These are phyloP conservation scores for Pristionchus mayeri DNA, from an alignment of 2,888 invertebrate genomes.

Conservation along the genomic window DNA sequence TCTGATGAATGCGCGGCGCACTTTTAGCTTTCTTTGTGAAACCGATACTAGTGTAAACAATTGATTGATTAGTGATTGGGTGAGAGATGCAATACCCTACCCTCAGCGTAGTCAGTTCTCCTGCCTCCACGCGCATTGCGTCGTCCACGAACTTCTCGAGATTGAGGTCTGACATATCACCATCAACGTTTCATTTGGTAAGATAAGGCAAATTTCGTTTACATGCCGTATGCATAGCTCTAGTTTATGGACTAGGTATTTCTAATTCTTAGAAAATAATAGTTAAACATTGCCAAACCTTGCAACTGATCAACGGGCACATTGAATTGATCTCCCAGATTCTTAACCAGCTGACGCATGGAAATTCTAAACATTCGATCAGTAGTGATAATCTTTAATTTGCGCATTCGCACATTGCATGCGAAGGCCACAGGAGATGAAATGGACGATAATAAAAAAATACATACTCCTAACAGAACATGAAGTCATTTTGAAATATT, in stretches of 20 bases:
- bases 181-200: neutral
- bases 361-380: constrained; percentile 61
- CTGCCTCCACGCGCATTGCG: constrained; percentile 74
- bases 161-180: constrained; percentile 58
- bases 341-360: constrained; percentile 73
- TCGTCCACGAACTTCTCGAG: constrained; percentile 74
- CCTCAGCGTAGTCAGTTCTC: constrained; percentile 72
- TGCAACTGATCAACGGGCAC: constrained; percentile 60
- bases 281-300: neutral
- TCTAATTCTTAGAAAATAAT: neutral
- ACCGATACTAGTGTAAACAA: no score
- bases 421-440: no score
- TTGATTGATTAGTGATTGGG: no score
- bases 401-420: neutral
- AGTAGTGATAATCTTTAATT: neutral
- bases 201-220: no score
- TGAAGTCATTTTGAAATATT: no score
- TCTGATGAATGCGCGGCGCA: neutral
- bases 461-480: no score
- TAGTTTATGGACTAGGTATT: neutral
- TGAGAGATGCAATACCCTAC: constrained; percentile 25
- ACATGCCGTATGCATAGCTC: no score
- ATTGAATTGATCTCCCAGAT: constrained; percentile 75
- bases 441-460: no score
- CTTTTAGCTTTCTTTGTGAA: neutral